Base-by-base conservation (phyloP, 2,888 invertebrate species). In the Mechanitis mazaeus region DNA sequence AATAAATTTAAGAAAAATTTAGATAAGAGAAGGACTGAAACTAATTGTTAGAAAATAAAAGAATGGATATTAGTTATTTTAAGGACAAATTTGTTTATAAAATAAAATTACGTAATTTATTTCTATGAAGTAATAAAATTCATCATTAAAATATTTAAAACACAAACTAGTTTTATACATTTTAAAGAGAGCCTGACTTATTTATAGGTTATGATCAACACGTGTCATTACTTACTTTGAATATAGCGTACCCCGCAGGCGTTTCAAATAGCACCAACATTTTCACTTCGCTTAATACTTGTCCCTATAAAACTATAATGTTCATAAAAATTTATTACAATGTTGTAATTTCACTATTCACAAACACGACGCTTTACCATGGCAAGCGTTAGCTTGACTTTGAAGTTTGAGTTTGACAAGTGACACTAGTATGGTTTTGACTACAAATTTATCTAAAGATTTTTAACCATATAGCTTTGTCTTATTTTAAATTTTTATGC, bases 181-280 rank as follows among this genome's bases (percentile, higher is more conserved):
- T 50, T 31, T 31, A 11, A 31, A 31, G n/a, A 50, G 9, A 31
- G 50, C 50, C 31, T 9, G 50, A 11, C 38, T 58, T 55, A 42
- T 58, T 58, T 63, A 64, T 69, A 85, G 86, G 86, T 87, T 84
- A 85, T 71, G 72, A 72, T 69, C 42, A 73, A 83, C 86, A 85
- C 86, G 86, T 86, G 87, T 80, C 75, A 69, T 33, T 59, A 84
- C 77, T 85, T 91, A 96, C 96, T 93, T 97, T 98, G 82, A 98
- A 98, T 75, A 98, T 93, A 57, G 97, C 98, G 91, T 96, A 97
- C 65, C 98, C 97, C 73, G 97, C 96, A 73, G 98, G 93, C 64
- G 98, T 97, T 91, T 98, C 97, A 80, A 98, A 97, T 68, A 98
- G 86, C 72, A 98, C 95, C 92, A 98, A 93, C 96, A 96, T 96